Percentiles rank a stretch among this genome's conserved stretches.
phyloP scores from a whole-genome alignment of 2,888 invertebrate species.

The Dynastes grantii region DNA sequence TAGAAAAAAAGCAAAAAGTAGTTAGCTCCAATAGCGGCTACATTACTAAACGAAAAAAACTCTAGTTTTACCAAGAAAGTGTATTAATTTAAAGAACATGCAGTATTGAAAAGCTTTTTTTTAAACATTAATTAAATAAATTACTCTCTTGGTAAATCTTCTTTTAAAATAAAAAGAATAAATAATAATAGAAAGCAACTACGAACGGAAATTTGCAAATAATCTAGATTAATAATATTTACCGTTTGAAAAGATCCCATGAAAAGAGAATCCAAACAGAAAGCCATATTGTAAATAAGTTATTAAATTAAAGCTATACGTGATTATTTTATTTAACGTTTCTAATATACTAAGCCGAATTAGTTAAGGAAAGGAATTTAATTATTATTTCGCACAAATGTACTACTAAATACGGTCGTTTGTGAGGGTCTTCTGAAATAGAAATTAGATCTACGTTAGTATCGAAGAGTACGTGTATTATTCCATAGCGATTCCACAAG shows the following conservation, averaged over 20 bases:
- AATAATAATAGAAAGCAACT: constrained; percentile 21
- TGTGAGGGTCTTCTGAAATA: constrained; percentile 53
- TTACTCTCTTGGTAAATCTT: neutral
- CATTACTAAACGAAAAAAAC: constrained; percentile 26
- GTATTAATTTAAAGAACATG: neutral
- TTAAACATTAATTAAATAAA: no score
- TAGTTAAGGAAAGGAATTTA: constrained; percentile 25
- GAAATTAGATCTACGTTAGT: constrained; percentile 46
- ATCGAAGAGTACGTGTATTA: constrained; percentile 30
- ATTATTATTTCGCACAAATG: constrained; percentile 43
- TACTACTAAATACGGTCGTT: constrained; percentile 46
- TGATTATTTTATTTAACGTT: constrained; percentile 24
- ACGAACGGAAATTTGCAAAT: constrained; percentile 15
- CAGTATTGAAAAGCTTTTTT: no score
- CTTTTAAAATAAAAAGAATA: neutral
- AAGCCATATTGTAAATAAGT: constrained; percentile 35
- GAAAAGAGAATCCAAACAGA: constrained; percentile 44
- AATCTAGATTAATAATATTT: constrained; percentile 33
- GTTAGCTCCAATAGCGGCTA: constrained; percentile 29
- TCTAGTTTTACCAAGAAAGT: constrained; percentile 16
- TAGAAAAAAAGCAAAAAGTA: neutral
- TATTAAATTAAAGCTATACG: constrained; percentile 41
- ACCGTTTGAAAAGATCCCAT: constrained; percentile 36
- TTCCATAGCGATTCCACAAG: constrained; percentile 18
- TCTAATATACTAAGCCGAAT: constrained; percentile 46